Evolutionary conservation across 2,888 invertebrate genomes (phyloP), one percentile per base, ranked within the genome.

Genomic region (Protonemura montana): DNA sequence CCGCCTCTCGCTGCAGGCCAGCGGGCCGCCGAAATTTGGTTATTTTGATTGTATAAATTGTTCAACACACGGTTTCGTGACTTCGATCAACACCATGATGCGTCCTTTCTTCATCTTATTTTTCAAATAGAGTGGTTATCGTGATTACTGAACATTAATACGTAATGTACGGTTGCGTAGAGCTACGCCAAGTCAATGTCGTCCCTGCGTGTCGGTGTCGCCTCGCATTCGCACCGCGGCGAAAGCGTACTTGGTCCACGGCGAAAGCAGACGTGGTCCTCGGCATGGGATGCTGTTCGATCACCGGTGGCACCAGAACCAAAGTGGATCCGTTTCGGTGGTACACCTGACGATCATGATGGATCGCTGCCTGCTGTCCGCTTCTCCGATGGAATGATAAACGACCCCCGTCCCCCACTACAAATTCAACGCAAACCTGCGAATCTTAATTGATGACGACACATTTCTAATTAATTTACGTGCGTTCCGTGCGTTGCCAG

Each of bases 41-140:
- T 81, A 30, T 83, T 83, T 83, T 83, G 82, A 83, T 83, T 83
- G 82, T 83, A 83, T 42, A 83, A 83, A 83, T 83, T 83, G 82
- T 83, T 83, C 42, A 41, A 41, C 35, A 83, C 25, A 26, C 35
- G 82, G 82, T 41, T 83, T 35, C 82, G 35, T 83, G 82, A 30
- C 29, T 81, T 27, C 21, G 30, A 81, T 30, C 59, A 81, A 27
- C 59, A 13, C 59, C n/a, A n/a, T 59, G 59, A 21, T 21, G 7
- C 59, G 59, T 59, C 81, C 28, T 81, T 27, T 30, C 28, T 81
- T 27, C 81, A 29, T n/a, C 29, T 59, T 25, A 25, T 35, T n/a
- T 35, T 26, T 41, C 82, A 83, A 83, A 83, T 83, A 83, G 82
- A 83, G 82, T 83, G 29, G 82, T 83, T 83, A 29, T 29, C 7